Percentiles rank a stretch among this genome's conserved stretches.
phyloP scores from a whole-genome alignment of 2,113 vertebrate genomes.

The Tyto alba region DNA sequence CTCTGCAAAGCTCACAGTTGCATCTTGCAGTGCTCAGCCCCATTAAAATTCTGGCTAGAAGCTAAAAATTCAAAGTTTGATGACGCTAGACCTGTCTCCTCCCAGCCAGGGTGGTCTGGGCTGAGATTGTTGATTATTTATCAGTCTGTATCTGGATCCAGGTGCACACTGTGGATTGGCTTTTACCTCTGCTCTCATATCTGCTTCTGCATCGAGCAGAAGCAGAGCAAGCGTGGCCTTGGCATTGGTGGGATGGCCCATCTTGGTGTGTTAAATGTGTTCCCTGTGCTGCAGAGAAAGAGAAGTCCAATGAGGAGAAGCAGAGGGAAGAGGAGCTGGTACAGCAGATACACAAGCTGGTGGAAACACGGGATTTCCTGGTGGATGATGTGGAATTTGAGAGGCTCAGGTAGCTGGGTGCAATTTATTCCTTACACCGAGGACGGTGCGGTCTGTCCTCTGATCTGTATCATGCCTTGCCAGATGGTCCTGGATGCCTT shows the following conservation, averaged over 20 bases:
- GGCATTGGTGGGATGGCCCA: not conserved
- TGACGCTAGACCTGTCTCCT: not conserved
- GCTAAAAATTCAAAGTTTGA: not conserved
- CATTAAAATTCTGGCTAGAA: not conserved
- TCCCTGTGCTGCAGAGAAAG: slow-evolving; percentile 74
- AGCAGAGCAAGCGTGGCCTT: not conserved
- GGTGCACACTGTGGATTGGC: not conserved
- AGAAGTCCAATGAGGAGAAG: slow-evolving; percentile 81
- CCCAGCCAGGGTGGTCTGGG: not conserved
- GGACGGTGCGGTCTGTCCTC: not conserved
- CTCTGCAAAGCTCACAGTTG: not conserved
- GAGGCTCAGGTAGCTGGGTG: slow-evolving; percentile 76
- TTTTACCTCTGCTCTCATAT: not conserved
- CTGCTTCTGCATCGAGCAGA: not conserved
- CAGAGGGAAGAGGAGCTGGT: slow-evolving; percentile 84
- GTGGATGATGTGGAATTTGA: slow-evolving; percentile 92
- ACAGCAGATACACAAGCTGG: slow-evolving; percentile 88
- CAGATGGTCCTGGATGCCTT: not conserved
- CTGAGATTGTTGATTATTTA: not conserved
- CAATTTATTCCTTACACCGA: rapidly evolving
- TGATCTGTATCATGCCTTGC: not conserved
- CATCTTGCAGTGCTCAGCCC: not conserved
- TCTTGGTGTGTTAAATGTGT: not conserved
- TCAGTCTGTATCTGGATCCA: not conserved
- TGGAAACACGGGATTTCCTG: slow-evolving; percentile 87